A percentile compares a stretch with the other conserved stretches of the same genome.
Evolutionary conservation across 2,113 vertebrate genomes (phyloP).

Genomic region (Puffinus mauretanicus): DNA sequence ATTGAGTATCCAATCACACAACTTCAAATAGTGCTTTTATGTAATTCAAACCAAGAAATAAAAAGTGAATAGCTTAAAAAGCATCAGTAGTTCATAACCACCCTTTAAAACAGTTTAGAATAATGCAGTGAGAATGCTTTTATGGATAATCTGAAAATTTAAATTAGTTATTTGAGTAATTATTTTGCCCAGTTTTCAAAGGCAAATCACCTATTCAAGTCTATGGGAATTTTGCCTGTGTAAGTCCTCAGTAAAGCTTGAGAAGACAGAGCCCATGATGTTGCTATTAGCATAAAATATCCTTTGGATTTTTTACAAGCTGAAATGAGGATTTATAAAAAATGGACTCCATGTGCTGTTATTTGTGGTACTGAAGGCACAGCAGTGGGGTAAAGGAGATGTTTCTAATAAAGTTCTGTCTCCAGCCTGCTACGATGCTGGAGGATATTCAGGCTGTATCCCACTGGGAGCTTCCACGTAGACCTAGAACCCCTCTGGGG

Average conservation of each 20-base stretch:
- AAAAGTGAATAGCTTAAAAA: not conserved
- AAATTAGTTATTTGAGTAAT: not conserved
- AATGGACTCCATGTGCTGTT: not conserved
- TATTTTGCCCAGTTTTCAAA: not conserved
- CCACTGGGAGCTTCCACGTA: constrained; percentile 10
- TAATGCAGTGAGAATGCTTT: not conserved
- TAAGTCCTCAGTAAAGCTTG: not conserved
- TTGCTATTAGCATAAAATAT: constrained; percentile 34
- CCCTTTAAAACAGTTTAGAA: not conserved
- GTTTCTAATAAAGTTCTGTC: constrained; percentile 30
- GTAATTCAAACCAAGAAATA: not conserved
- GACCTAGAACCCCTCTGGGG: constrained; percentile 33
- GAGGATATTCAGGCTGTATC: constrained; percentile 3
- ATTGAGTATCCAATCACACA: not conserved
- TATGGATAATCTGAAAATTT: not conserved
- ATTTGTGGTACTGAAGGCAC: not conserved
- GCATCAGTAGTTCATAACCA: not conserved
- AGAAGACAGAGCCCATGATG: constrained; percentile 3
- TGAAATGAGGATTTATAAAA: not conserved
- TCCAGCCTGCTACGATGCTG: not conserved
- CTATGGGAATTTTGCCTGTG: not conserved
- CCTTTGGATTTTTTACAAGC: not conserved
- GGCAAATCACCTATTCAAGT: not conserved
- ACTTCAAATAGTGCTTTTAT: not conserved
- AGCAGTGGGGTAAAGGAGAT: not conserved